A percentile compares a stretch with the other conserved stretches of the same genome.
Evolutionary conservation across 2,113 vertebrate species (phyloP).

Genomic region (Strix aluco): DNA sequence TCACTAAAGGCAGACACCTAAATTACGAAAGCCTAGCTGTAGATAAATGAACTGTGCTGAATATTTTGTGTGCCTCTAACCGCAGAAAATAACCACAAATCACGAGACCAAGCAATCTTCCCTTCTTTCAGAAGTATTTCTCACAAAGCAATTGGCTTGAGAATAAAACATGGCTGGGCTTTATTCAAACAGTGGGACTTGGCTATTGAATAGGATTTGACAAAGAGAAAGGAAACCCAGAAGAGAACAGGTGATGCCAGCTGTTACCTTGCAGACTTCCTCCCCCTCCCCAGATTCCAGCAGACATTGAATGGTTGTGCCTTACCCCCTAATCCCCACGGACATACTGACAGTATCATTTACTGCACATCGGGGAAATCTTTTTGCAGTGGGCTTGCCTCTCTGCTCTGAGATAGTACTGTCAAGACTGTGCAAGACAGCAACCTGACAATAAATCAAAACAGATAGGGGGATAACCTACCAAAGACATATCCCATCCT

Average conservation of each 20-base stretch:
- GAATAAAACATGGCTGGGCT: constrained; percentile 8
- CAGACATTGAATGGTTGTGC: not conserved
- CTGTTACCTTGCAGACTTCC: not conserved
- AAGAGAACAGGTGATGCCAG: constrained; percentile 7
- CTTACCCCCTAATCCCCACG: not conserved
- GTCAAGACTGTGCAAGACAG: not conserved
- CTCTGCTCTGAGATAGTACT: not conserved
- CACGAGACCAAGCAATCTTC: not conserved
- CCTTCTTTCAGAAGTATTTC: not conserved
- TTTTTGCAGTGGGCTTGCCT: not conserved
- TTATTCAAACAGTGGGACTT: not conserved
- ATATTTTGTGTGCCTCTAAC: not conserved
- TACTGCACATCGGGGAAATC: not conserved
- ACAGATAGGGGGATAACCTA: not conserved
- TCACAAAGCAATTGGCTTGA: not conserved
- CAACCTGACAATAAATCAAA: not conserved
- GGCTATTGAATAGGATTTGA: not conserved
- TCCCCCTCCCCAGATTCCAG: not conserved
- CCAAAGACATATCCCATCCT: not conserved
- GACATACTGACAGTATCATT: not conserved
- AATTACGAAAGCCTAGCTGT: not conserved
- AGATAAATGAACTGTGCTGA: constrained; percentile 8
- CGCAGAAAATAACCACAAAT: not conserved
- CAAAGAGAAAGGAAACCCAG: constrained; percentile 24
- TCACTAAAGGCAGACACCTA: constrained; percentile 14